A percentile compares a stretch with the other conserved stretches of the same genome.
Conservation (phyloP, 2,113 vertebrate genomes). For the Pogona vitticeps region DNA sequence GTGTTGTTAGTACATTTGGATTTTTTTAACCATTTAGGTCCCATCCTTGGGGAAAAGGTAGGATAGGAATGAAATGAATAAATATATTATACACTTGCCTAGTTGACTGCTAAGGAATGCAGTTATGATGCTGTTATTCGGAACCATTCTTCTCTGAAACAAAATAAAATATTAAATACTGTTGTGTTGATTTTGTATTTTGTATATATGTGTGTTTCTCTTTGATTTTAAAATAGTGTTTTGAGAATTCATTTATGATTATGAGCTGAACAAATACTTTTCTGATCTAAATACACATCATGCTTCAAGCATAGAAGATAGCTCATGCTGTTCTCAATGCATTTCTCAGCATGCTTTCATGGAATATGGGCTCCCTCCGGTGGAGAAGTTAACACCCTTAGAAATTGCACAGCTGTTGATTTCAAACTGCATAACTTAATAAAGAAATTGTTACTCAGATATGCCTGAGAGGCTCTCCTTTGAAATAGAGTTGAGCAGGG, state of each 20-base stretch:
- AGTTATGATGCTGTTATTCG: not conserved
- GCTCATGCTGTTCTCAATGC: conserved; percentile 17
- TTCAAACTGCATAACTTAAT: conserved; percentile 26
- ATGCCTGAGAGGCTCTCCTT: not conserved
- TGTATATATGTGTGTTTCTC: not conserved
- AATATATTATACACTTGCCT: not conserved
- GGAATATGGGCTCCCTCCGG: conserved; percentile 79
- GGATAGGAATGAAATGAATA: no score
- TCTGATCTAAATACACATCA: not conserved
- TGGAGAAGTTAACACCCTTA: conserved; percentile 69
- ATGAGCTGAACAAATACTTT: not conserved
- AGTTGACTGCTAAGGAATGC: no score
- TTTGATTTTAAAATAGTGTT: not conserved
- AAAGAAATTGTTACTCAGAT: not conserved
- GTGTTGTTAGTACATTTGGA: no score
- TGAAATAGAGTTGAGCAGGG: not conserved
- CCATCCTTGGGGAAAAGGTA: no score
- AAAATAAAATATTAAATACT: not conserved
- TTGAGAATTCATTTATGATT: not conserved
- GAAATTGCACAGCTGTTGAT: conserved; percentile 31
- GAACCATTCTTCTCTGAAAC: not conserved
- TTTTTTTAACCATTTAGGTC: no score
- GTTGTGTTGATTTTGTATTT: not conserved
- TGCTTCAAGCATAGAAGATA: conserved; percentile 24
- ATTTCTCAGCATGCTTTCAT: conserved; percentile 41